Conservation (phyloP, 2,888 invertebrate species). For the Autographa pulchrina region DNA sequence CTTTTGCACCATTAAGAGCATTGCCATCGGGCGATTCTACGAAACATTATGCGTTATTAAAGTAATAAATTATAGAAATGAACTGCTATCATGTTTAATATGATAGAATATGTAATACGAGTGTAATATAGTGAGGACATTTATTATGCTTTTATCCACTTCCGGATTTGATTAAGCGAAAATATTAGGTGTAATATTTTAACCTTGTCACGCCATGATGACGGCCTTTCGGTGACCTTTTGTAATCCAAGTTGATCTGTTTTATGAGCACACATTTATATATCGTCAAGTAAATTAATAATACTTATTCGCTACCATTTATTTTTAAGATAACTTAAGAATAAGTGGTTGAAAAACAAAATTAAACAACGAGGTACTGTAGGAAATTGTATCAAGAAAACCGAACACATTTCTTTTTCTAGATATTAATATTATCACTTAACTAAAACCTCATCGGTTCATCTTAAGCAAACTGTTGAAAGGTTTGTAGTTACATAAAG, state of each 20-base stretch:
- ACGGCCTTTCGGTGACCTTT: not conserved
- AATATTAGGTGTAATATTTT: slow-evolving; percentile 1
- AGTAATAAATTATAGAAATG: slow-evolving; percentile 40
- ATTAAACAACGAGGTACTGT: too few species aligned
- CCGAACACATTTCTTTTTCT: too few species aligned
- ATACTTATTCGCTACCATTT: too few species aligned
- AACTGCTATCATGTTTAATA: slow-evolving; percentile 27
- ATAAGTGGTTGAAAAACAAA: too few species aligned
- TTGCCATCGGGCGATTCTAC: slow-evolving; percentile 21
- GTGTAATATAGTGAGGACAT: not conserved
- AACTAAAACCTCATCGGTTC: too few species aligned
- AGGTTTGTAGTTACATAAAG: too few species aligned
- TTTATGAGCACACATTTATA: not conserved
- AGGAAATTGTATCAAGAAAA: too few species aligned
- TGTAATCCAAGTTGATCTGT: not conserved
- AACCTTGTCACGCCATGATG: not conserved
- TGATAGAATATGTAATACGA: slow-evolving; percentile 14
- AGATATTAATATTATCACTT: too few species aligned
- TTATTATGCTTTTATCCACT: not conserved
- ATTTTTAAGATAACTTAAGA: too few species aligned
- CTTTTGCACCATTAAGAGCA: not conserved
- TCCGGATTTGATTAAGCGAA: slow-evolving; percentile 11
- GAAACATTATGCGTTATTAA: slow-evolving; percentile 38
- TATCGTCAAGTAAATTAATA: too few species aligned
- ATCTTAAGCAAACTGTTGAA: too few species aligned